Percentiles rank a stretch among this genome's conserved stretches.
These are phyloP conservation scores for Heliconius congener DNA, from an alignment of 1,140 invertebrate species.

Conservation along the genomic window DNA sequence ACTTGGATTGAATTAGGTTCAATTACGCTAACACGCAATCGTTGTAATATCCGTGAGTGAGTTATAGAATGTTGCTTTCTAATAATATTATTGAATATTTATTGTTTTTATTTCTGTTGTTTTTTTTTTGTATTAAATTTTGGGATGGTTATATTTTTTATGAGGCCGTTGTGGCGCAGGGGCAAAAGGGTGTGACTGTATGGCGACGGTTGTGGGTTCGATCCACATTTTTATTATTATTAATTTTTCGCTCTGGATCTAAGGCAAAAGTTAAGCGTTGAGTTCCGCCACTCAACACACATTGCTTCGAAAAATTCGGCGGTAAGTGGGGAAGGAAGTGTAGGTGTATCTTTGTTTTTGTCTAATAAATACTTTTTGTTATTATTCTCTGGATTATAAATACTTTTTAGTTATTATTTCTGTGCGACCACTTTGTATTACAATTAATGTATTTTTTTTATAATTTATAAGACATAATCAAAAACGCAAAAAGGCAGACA, in stretches of 20 bases:
- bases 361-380: no score
- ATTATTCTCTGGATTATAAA: no score
- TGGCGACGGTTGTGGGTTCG: neutral
- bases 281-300: neutral
- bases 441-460: no score
- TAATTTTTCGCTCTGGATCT: neutral
- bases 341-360: no score
- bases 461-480: no score
- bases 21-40: constrained; percentile 53
- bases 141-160: neutral
- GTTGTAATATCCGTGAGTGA: constrained; percentile 30
- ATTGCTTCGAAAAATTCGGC: no score
- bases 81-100: neutral
- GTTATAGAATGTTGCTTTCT: constrained; percentile 35
- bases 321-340: no score
- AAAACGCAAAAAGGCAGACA: no score
- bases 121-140: neutral
- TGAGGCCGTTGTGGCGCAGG: neutral
- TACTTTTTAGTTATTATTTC: no score
- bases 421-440: no score
- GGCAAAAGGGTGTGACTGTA: neutral
- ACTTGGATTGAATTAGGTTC: constrained; percentile 45
- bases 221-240: neutral
- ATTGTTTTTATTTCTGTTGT: neutral
- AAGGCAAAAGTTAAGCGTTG: neutral